These are phyloP conservation scores for Planiliza haematocheilus DNA, from an alignment of 2,113 vertebrate genomes.

Conservation along the genomic window DNA sequence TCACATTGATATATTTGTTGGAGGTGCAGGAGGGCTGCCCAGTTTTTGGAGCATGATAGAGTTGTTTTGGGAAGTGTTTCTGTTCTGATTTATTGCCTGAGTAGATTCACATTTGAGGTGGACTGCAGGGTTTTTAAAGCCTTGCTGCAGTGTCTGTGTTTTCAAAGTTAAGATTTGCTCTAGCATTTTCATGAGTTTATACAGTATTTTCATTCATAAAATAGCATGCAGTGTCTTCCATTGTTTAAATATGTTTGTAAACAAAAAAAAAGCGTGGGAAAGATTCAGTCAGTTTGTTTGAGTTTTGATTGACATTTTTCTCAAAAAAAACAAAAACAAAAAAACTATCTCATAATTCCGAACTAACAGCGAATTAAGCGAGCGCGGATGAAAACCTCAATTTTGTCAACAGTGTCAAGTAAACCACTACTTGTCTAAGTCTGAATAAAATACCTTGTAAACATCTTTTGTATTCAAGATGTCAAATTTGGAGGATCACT, in stretches of 20 bases:
- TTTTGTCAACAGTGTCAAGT: constrained; percentile 1
- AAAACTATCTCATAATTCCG: background rate
- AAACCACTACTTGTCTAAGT: background rate
- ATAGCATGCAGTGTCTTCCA: no score
- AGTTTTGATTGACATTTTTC: constrained; percentile 18
- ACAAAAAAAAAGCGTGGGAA: background rate
- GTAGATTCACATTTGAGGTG: background rate
- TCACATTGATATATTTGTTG: background rate
- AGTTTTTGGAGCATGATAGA: constrained; percentile 24
- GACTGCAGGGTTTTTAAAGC: background rate
- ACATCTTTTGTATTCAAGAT: constrained; percentile 27
- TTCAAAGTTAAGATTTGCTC: background rate
- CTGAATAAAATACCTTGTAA: constrained; percentile 15
- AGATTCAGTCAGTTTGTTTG: background rate
- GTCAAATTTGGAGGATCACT: background rate
- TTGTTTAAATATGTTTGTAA: background rate
- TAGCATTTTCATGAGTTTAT: no score
- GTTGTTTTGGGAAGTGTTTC: constrained; percentile 5
- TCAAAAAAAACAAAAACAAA: no score
- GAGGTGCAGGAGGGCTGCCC: background rate
- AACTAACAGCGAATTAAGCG: background rate
- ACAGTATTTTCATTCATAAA: background rate
- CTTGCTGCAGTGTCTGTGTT: background rate
- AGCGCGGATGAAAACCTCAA: constrained; percentile 5
- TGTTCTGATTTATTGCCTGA: constrained; percentile 4